Base-by-base conservation (phyloP, 2,888 invertebrate genomes). In the Drymonia ruficornis region DNA sequence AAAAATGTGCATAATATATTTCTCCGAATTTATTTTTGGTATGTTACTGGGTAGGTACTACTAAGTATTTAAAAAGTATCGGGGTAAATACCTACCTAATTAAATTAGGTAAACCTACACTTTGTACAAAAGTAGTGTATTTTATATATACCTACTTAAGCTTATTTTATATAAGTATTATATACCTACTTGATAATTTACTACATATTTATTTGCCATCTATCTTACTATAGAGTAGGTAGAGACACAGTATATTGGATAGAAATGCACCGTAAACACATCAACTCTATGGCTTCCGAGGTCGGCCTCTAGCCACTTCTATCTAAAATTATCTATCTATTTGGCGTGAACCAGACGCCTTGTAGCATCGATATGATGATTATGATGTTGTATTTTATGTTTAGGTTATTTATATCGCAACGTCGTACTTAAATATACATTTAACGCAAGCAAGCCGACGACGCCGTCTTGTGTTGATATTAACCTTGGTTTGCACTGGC, bases 201-300 rank as follows among this genome's bases (percentile, higher is more conserved):
- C 11, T 11, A 31, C 12, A 2, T 31, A 31, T 8, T 31, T 8
- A 31, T 31, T 2, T 31, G 31, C 7, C 31, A 11, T 9, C 31
- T 4, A 13, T n/a, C 36, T n/a, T 36, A 36, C 36, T 36, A n/a
- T 36, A 36, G n/a, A 36, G 7, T 23, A 23, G 0, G 4, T 40
- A 16, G 40, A 16, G 15, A 40, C 40, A 3, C 16, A 11, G 40
- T 16, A 72, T 72, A 70, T 70, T 68, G 76, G 70, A 76, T 76
- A 72, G 63, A 70, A 72, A 56, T 74, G 74, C 76, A 74, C 70
- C 65, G 65, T 76, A 72, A 76, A 65, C 68, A 78, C 76, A 74
- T 75, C 72, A 63, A 63, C 62, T 63, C 61, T 78, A 65, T 64
- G 87, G 88, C 85, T 88, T 87, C 87, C 83, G 80, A 83, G 84